A percentile compares a stretch with the other conserved stretches of the same genome.
Conservation (phyloP, 2,113 vertebrate genomes). For the Nesoenas mayeri region DNA sequence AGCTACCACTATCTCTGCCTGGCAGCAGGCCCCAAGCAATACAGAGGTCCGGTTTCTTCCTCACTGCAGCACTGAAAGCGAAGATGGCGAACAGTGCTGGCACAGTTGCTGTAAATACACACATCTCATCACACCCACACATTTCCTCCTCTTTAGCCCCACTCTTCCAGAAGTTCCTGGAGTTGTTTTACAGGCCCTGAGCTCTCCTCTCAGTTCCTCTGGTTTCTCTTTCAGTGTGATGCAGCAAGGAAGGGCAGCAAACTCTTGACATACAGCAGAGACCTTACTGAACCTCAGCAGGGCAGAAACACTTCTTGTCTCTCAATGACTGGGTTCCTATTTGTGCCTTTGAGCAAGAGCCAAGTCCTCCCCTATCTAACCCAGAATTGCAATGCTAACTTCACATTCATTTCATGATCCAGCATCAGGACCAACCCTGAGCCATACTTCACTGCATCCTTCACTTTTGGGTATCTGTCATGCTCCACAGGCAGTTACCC, state of each 20-base stretch:
- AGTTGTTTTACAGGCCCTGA: background rate
- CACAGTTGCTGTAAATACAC: background rate
- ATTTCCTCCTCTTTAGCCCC: background rate
- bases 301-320: background rate
- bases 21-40: rapidly evolving
- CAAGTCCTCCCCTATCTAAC: background rate
- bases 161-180: background rate
- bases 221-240: background rate
- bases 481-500: background rate
- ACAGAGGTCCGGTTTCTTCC: background rate
- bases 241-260: background rate
- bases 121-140: background rate
- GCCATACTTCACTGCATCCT: background rate
- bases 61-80: background rate
- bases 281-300: background rate
- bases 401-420: background rate
- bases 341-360: background rate
- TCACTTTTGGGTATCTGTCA: background rate
- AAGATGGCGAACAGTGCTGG: background rate
- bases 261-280: background rate
- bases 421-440: background rate
- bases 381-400: background rate
- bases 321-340: background rate
- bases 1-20: background rate
- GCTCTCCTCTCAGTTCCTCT: background rate